phyloP scores from a whole-genome alignment of 2,113 vertebrate species.

The Cephalopholis sonnerati region DNA sequence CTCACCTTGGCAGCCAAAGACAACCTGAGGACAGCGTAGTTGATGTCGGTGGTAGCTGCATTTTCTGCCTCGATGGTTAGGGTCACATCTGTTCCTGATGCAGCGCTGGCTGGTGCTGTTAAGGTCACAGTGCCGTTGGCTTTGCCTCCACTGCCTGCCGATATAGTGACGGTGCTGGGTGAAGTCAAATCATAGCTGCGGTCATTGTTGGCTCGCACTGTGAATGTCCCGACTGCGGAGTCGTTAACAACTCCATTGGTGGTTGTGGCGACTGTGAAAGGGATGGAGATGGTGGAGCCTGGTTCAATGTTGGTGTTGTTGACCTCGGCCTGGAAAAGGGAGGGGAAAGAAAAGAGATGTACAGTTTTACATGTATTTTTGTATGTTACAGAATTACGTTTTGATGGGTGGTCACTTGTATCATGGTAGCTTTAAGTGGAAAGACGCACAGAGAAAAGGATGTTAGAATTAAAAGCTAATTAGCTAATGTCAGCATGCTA shows the following conservation, averaged over 20 bases:
- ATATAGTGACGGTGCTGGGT: conserved; percentile 43
- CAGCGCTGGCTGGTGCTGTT: conserved; percentile 44
- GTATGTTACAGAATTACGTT: neutral
- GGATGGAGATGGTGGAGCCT: conserved; percentile 68
- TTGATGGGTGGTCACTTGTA: neutral
- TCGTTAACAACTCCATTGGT: conserved; percentile 23
- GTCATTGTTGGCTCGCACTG: conserved; percentile 73
- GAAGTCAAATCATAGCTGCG: conserved; percentile 33
- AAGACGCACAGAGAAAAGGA: neutral
- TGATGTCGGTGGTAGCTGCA: conserved; percentile 59
- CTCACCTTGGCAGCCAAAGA: conserved; percentile 75
- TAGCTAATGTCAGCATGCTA: too few relatives aligned
- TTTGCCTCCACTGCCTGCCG: conserved; percentile 41
- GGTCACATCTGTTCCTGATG: conserved; percentile 78
- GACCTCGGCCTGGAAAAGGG: conserved; percentile 48
- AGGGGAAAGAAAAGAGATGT: neutral
- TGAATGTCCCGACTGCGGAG: conserved; percentile 45
- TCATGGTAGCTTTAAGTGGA: neutral
- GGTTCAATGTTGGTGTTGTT: conserved; percentile 69
- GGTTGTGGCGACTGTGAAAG: conserved; percentile 58
- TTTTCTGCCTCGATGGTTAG: conserved; percentile 76
- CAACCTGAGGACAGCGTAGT: conserved; percentile 78
- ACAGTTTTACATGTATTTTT: neutral
- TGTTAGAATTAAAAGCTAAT: neutral
- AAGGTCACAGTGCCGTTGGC: conserved; percentile 65